Evolutionary conservation across 2,797 vertebrate genomes (phyloP).

Genomic region (Allobates femoralis): DNA sequence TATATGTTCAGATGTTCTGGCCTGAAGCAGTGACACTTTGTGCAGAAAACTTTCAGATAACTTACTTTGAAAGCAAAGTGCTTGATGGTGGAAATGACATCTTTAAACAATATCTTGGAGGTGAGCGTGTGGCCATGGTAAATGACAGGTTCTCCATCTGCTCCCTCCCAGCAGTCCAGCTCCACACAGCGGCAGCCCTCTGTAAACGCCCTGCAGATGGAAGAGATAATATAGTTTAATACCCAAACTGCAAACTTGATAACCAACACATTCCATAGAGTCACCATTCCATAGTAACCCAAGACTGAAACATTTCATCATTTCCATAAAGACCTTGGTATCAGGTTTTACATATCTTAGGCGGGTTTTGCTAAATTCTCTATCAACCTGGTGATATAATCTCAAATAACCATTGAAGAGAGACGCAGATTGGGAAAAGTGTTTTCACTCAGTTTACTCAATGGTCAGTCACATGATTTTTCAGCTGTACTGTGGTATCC

Average conservation of each 20-base stretch:
- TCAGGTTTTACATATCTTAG: not conserved
- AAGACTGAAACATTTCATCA: not conserved
- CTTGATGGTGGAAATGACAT: slow-evolving; percentile 89
- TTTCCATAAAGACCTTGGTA: not conserved
- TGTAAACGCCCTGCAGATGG: slow-evolving; percentile 81
- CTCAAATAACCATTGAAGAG: not conserved
- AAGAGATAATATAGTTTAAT: not conserved
- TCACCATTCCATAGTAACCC: not conserved
- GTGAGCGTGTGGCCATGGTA: slow-evolving; percentile 94
- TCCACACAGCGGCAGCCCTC: slow-evolving; percentile 96
- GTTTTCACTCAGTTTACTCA: too few species aligned
- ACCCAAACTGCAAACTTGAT: not conserved
- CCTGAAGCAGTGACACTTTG: not conserved
- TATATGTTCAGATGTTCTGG: not conserved
- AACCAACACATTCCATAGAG: not conserved
- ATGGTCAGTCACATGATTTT: not conserved
- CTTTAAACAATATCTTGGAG: slow-evolving; percentile 93
- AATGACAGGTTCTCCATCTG: slow-evolving; percentile 88
- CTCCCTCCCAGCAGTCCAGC: slow-evolving; percentile 96
- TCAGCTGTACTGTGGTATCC: too few species aligned
- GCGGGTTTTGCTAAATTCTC: not conserved
- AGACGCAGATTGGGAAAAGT: too few species aligned
- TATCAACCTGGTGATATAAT: not conserved
- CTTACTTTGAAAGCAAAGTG: slow-evolving; percentile 91
- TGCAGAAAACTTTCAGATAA: not conserved